These are phyloP conservation scores for Hyposoter dolosus DNA, from an alignment of 2,888 invertebrate genomes.

Conservation along the genomic window DNA sequence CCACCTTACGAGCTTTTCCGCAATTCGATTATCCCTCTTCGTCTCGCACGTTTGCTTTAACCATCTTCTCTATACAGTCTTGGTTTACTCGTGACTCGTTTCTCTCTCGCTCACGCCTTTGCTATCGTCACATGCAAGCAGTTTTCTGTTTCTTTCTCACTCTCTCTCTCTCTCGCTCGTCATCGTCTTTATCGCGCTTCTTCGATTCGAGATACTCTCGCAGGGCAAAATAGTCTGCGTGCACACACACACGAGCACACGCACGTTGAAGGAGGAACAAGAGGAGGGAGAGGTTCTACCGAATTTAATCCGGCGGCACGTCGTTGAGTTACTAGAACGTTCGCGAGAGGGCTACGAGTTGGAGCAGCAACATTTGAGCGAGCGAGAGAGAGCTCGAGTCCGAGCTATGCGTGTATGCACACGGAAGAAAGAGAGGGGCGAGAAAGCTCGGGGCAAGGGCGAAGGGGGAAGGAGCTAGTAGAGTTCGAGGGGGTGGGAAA, in stretches of 20 bases:
- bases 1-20: constrained; percentile 67
- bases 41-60: constrained; percentile 51
- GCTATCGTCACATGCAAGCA: constrained; percentile 20
- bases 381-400: constrained; percentile 40
- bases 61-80: constrained; percentile 42
- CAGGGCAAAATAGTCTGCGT: background rate
- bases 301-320: constrained; percentile 84
- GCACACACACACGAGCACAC: background rate
- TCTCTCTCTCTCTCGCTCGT: constrained; percentile 18
- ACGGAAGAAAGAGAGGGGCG: constrained; percentile 80
- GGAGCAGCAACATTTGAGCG: constrained; percentile 66
- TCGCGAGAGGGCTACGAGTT: constrained; percentile 81
- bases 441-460: constrained; percentile 79
- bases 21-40: constrained; percentile 48
- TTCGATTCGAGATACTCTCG: constrained; percentile 27
- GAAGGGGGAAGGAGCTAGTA: constrained; percentile 52
- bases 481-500: constrained; percentile 56
- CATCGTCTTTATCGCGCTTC: constrained; percentile 53
- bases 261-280: constrained; percentile 12
- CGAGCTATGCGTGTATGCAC: constrained; percentile 3
- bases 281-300: constrained; percentile 67
- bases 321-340: constrained; percentile 80
- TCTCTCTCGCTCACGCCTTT: constrained; percentile 36
- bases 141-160: constrained; percentile 2
- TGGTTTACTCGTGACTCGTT: constrained; percentile 30